A percentile compares a stretch with the other conserved stretches of the same genome.
phyloP scores from a whole-genome alignment of 2,113 vertebrate species.

The Panthera tigris region DNA sequence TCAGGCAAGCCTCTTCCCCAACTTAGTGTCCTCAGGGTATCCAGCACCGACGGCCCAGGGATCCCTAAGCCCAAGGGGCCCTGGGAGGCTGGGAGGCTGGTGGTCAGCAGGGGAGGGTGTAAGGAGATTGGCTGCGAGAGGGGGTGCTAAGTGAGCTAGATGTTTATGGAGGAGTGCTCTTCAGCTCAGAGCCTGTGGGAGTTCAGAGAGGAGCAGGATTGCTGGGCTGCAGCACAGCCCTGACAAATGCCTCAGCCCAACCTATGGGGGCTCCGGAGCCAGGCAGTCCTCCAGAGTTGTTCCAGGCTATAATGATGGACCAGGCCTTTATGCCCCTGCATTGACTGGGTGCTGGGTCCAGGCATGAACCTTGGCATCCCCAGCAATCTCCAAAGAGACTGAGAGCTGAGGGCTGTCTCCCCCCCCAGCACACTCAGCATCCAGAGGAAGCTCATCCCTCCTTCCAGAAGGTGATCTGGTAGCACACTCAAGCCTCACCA shows the following conservation, averaged over 20 bases:
- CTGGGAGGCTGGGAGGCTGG: too few relatives aligned
- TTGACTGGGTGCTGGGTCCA: background rate
- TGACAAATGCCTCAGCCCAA: background rate
- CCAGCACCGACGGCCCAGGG: rapidly evolving
- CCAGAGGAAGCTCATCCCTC: background rate
- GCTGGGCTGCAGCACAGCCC: background rate
- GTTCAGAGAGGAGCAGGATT: background rate
- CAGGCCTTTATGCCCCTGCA: background rate
- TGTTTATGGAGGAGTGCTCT: background rate
- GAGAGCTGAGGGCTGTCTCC: background rate
- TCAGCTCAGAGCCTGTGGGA: background rate
- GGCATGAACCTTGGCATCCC: background rate
- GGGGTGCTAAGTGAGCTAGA: background rate
- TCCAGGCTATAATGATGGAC: background rate
- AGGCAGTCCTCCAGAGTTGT: background rate
- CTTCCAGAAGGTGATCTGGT: background rate
- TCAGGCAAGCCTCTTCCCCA: background rate
- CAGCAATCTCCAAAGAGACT: background rate
- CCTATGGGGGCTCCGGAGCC: background rate
- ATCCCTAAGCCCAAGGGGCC: background rate
- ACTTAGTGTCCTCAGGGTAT: background rate
- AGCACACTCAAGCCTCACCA: background rate
- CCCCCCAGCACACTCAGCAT: background rate
- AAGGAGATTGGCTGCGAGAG: background rate
- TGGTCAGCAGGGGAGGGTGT: too few relatives aligned